phyloP scores from a whole-genome alignment of 2,113 vertebrate species.

The Melanocharis versteri region DNA sequence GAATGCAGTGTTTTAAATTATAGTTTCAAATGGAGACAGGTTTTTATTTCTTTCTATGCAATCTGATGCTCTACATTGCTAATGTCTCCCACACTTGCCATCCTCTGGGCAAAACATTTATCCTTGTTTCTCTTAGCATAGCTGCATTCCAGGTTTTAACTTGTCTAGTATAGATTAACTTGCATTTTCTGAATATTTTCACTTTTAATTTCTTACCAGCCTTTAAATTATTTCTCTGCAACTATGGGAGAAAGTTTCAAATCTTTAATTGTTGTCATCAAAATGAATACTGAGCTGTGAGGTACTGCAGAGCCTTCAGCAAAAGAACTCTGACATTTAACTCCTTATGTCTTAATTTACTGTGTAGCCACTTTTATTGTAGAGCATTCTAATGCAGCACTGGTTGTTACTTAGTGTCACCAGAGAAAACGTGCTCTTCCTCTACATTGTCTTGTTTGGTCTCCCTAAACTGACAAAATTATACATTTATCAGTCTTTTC shows the following conservation, averaged over 20 bases:
- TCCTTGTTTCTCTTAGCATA: background rate
- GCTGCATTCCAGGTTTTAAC: background rate
- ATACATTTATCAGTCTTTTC: background rate
- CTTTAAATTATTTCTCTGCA: background rate
- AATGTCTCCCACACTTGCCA: background rate
- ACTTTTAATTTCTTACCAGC: background rate
- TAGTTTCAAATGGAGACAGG: background rate
- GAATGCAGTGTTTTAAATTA: background rate
- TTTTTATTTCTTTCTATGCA: background rate
- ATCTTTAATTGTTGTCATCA: background rate
- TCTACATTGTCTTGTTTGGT: background rate
- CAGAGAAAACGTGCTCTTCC: background rate
- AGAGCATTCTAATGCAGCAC: background rate
- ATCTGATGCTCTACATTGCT: background rate
- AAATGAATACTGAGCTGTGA: background rate
- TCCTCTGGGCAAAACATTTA: background rate
- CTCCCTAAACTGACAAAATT: background rate
- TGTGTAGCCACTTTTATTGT: background rate
- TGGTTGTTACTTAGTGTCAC: background rate
- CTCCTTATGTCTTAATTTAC: background rate
- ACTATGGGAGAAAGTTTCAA: background rate
- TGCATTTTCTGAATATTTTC: background rate
- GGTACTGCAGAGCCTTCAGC: background rate
- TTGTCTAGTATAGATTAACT: background rate
- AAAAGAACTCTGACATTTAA: background rate